These are phyloP conservation scores for Coranthus polyacanthus DNA, from an alignment of 2,797 vertebrate genomes.

Conservation along the genomic window DNA sequence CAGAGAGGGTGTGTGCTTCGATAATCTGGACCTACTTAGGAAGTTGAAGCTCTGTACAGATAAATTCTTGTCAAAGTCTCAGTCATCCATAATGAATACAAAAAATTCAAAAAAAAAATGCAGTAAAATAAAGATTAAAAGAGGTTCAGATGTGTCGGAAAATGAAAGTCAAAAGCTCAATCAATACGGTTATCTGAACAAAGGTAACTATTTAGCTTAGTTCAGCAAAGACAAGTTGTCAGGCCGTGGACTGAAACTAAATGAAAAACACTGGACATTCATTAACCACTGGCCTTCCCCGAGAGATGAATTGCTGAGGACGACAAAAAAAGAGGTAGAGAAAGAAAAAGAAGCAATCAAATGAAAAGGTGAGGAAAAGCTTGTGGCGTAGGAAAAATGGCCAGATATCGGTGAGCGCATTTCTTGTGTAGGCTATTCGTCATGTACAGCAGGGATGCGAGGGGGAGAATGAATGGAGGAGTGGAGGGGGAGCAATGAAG, in stretches of 20 bases:
- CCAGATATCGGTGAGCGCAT: conserved; percentile 57
- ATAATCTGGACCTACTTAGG: conserved; percentile 60
- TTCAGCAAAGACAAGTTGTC: conserved; percentile 66
- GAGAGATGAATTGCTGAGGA: conserved; percentile 59
- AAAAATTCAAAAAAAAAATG: conserved; percentile 2
- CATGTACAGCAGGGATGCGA: conserved; percentile 64
- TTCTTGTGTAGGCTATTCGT: conserved; percentile 72
- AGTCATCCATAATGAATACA: not conserved
- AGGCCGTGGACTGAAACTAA: conserved; percentile 59
- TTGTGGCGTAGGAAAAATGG: conserved; percentile 57
- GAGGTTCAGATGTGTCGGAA: not conserved
- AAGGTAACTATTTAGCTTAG: conserved; percentile 55
- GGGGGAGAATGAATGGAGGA: conserved; percentile 52
- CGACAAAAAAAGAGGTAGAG: conserved; percentile 38
- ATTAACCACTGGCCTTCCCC: conserved; percentile 61
- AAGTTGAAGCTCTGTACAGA: conserved; percentile 34
- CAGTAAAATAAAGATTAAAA: conserved; percentile 12
- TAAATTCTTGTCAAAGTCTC: conserved; percentile 23
- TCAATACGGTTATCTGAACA: conserved; percentile 26
- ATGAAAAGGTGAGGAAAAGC: conserved; percentile 66
- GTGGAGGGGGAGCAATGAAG: conserved; percentile 17
- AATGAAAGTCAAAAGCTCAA: conserved; percentile 9
- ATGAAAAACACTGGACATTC: conserved; percentile 69
- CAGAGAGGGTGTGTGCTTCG: conserved; percentile 45
- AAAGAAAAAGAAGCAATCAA: conserved; percentile 67